These are phyloP conservation scores for Leptinotarsa rubiginosa DNA, from an alignment of 2,888 invertebrate species.

Conservation along the genomic window DNA sequence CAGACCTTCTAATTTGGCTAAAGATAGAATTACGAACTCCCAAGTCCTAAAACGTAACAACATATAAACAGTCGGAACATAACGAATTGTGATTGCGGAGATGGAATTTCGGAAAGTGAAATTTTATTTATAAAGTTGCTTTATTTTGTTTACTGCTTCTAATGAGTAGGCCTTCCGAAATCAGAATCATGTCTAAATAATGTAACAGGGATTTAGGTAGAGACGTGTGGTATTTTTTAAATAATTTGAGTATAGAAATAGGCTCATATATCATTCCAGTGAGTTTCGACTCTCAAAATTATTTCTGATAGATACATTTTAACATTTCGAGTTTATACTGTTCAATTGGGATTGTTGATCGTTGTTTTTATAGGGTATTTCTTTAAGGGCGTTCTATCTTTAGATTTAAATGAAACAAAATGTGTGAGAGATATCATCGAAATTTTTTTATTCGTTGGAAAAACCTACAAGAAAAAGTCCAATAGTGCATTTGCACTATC, in stretches of 20 bases:
- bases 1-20: neutral
- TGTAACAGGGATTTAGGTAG: neutral
- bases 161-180: constrained; percentile 22
- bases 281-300: neutral
- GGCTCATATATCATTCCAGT: neutral
- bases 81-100: constrained; percentile 20
- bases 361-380: too few relatives aligned
- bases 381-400: too few relatives aligned
- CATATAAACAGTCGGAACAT: constrained; percentile 12
- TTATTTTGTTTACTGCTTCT: constrained; percentile 16
- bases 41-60: constrained; percentile 17
- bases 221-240: constrained; percentile 3
- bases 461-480: too few relatives aligned
- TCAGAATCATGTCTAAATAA: constrained; percentile 21
- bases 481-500: too few relatives aligned
- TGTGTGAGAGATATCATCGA: too few relatives aligned
- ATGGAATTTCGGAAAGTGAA: constrained; percentile 10
- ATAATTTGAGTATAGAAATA: constrained; percentile 10
- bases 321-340: too few relatives aligned
- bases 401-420: too few relatives aligned
- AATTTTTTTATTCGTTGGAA: too few relatives aligned
- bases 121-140: constrained; percentile 10
- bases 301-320: neutral
- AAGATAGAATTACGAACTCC: constrained; percentile 13
- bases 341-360: too few relatives aligned